These are phyloP conservation scores for Campopleginae sp. DNA, from an alignment of 2,888 invertebrate species.

Conservation along the genomic window DNA sequence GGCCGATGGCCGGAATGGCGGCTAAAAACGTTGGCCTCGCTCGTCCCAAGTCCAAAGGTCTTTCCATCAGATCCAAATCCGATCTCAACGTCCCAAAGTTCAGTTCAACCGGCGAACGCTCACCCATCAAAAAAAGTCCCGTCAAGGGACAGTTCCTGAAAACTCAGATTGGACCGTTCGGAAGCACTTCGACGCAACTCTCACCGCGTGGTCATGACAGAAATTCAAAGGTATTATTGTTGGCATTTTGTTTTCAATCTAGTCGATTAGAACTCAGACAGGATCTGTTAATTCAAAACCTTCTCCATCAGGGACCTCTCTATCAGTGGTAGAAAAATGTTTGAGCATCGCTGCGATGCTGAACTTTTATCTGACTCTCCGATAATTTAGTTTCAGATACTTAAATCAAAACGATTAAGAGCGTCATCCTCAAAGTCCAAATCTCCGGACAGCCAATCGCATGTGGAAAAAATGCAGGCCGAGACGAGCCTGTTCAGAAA, in stretches of 20 bases:
- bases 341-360: background rate
- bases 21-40: constrained; percentile 39
- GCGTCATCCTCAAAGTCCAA: constrained; percentile 38
- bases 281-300: background rate
- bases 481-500: constrained; percentile 45
- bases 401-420: constrained; percentile 55
- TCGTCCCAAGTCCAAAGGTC: constrained; percentile 58
- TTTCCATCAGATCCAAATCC: constrained; percentile 56
- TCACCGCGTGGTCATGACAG: constrained; percentile 45
- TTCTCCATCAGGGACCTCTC: background rate
- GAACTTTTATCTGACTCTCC: background rate
- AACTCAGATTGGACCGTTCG: background rate
- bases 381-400: constrained; percentile 39
- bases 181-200: background rate
- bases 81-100: constrained; percentile 48
- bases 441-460: constrained; percentile 23
- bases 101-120: constrained; percentile 11
- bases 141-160: constrained; percentile 28
- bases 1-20: background rate
- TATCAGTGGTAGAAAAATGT: background rate
- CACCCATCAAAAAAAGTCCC: constrained; percentile 49
- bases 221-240: constrained; percentile 44
- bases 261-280: background rate
- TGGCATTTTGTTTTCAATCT: background rate
- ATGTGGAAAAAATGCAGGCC: constrained; percentile 16